Conservation (phyloP, 2,113 vertebrate species). For the Crotalus tigris region DNA sequence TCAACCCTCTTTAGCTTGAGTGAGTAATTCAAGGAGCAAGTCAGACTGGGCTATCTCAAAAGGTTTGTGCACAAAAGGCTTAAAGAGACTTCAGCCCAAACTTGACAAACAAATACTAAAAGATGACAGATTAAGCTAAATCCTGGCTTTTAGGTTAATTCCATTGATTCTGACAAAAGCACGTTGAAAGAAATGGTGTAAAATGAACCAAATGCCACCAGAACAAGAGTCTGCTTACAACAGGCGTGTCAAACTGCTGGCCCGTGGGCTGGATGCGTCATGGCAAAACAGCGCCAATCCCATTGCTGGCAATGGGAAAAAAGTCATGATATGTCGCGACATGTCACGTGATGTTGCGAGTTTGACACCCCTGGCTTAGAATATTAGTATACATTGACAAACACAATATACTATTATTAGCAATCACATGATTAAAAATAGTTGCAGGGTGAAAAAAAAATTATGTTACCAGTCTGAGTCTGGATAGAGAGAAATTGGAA, state of each 20-base stretch:
- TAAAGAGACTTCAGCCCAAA: background rate
- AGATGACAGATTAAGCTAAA: slow-evolving; percentile 14
- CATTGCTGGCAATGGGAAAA: too few species aligned
- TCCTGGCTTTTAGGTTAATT: background rate
- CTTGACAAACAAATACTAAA: slow-evolving; percentile 42
- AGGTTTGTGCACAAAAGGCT: background rate
- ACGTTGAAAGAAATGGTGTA: background rate
- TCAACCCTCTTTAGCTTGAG: slow-evolving; percentile 43
- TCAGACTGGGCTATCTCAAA: background rate
- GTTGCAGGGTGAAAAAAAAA: too few species aligned
- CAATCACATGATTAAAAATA: background rate
- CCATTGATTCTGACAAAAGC: rapidly evolving
- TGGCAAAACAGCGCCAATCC: too few species aligned
- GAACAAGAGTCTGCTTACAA: background rate
- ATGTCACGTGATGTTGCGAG: too few species aligned
- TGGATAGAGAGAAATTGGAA: background rate
- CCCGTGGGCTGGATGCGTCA: too few species aligned
- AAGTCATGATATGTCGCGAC: too few species aligned
- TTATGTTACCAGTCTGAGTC: background rate
- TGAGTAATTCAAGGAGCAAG: slow-evolving; percentile 53
- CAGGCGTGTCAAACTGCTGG: too few species aligned
- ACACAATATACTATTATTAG: background rate
- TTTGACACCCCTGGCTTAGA: background rate
- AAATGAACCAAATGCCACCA: background rate
- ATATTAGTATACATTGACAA: background rate